These are phyloP conservation scores for Ascaphus truei DNA, from an alignment of 2,113 vertebrate species.

Conservation along the genomic window DNA sequence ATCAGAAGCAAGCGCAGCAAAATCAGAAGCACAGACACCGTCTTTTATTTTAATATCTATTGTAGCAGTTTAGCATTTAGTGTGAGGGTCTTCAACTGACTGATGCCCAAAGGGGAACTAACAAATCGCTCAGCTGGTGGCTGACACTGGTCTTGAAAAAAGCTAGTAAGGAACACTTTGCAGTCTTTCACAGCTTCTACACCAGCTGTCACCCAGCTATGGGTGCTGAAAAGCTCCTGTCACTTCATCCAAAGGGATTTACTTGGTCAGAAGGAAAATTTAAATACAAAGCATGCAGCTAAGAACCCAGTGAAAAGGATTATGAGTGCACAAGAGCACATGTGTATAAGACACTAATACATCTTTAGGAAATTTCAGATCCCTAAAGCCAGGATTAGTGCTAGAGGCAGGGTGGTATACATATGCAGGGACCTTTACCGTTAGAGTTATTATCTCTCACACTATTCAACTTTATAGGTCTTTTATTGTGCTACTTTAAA, in stretches of 20 bases:
- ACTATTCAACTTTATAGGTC: constrained; percentile 68
- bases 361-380: constrained; percentile 85
- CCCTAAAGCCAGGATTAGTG: constrained; percentile 84
- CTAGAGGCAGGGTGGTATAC: constrained; percentile 66
- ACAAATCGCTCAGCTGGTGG: constrained; percentile 79
- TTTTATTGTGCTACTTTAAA: constrained; percentile 58
- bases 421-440: constrained; percentile 55
- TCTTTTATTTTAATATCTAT: constrained; percentile 64
- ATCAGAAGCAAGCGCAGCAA: constrained; percentile 60
- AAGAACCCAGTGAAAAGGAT: constrained; percentile 83
- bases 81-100: constrained; percentile 68
- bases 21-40: constrained; percentile 58
- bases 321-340: constrained; percentile 80
- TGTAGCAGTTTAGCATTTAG: constrained; percentile 65
- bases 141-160: constrained; percentile 72
- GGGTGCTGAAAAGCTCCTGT: constrained; percentile 93
- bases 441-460: constrained; percentile 63
- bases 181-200: constrained; percentile 84
- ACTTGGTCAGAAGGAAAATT: constrained; percentile 83
- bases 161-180: constrained; percentile 70
- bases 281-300: constrained; percentile 81
- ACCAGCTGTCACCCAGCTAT: constrained; percentile 94
- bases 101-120: constrained; percentile 68
- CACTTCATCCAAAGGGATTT: constrained; percentile 91
- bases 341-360: constrained; percentile 88